A percentile compares a stretch with the other conserved stretches of the same genome.
These are phyloP conservation scores for Fundulus diaphanus DNA, from an alignment of 2,797 vertebrate species.

Conservation along the genomic window DNA sequence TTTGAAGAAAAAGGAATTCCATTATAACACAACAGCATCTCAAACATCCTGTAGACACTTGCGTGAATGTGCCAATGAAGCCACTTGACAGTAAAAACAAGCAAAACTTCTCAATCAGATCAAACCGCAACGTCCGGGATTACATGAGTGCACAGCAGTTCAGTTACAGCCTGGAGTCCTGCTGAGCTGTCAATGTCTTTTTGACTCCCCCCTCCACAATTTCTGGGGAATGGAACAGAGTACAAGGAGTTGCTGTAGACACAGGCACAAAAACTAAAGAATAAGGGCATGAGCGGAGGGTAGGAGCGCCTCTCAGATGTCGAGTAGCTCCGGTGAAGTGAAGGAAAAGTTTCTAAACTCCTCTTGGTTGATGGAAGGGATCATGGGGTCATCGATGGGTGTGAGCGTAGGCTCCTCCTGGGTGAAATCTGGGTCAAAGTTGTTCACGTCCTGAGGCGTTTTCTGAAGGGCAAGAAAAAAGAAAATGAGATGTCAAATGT, in stretches of 20 bases:
- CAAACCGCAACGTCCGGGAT: neutral
- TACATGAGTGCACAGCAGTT: conserved; percentile 46
- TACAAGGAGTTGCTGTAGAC: conserved; percentile 11
- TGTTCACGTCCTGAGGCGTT: conserved; percentile 95
- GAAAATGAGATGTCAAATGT: neutral
- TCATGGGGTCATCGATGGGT: conserved; percentile 90
- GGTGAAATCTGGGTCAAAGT: conserved; percentile 98
- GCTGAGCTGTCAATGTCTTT: conserved; percentile 21
- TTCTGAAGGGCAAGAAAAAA: conserved; percentile 80
- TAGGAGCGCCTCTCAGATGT: conserved; percentile 35
- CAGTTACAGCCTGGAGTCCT: conserved; percentile 18
- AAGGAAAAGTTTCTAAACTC: conserved; percentile 97
- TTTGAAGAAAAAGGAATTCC: conserved; percentile 43
- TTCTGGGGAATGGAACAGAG: conserved; percentile 47
- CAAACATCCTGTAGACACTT: conserved; percentile 14
- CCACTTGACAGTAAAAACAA: conserved; percentile 18
- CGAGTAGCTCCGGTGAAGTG: conserved; percentile 86
- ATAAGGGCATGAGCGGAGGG: conserved; percentile 10
- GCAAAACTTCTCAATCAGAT: conserved; percentile 31
- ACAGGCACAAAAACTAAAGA: neutral
- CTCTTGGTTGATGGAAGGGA: conserved; percentile 92
- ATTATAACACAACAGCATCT: conserved; percentile 32
- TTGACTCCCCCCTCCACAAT: conserved; percentile 27
- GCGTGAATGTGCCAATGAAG: conserved; percentile 2
- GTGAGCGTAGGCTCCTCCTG: conserved; percentile 95